Evolutionary conservation across 2,888 invertebrate species (phyloP).

Genomic region (Himalopsyche japonica): DNA sequence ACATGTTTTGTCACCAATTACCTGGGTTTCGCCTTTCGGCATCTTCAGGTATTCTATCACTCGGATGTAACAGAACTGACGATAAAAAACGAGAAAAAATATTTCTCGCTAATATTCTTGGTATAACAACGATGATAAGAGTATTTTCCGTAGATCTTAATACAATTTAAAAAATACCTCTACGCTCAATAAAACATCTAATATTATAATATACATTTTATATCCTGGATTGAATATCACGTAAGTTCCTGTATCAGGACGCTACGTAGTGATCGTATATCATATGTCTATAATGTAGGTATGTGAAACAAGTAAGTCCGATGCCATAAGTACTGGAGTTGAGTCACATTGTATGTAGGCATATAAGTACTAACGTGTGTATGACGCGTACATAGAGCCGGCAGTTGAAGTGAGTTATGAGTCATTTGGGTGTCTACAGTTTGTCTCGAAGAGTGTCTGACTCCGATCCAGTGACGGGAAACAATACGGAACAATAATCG

Average conservation of each 20-base stretch:
- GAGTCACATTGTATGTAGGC: not conserved
- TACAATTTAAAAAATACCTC: no score
- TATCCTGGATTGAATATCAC: not conserved
- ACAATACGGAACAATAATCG: not conserved
- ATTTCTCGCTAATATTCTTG: no score
- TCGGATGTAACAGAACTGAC: no score
- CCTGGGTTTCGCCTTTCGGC: no score
- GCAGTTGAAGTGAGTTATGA: slow-evolving; percentile 29
- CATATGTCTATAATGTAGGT: not conserved
- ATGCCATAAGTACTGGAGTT: not conserved
- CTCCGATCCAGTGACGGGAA: not conserved
- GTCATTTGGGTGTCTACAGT: slow-evolving; percentile 28
- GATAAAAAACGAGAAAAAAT: no score
- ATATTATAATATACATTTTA: no score
- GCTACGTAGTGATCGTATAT: not conserved
- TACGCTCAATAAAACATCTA: no score
- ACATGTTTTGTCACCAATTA: no score
- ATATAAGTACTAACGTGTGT: not conserved
- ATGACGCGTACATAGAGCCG: not conserved
- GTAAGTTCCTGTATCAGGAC: not conserved
- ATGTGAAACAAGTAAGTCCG: not conserved
- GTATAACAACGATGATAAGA: no score
- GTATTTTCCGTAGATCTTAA: no score
- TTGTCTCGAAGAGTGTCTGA: slow-evolving; percentile 22
- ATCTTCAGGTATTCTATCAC: no score